Conservation (phyloP, 2,888 invertebrate species). For the Willowsia nigromaculata region DNA sequence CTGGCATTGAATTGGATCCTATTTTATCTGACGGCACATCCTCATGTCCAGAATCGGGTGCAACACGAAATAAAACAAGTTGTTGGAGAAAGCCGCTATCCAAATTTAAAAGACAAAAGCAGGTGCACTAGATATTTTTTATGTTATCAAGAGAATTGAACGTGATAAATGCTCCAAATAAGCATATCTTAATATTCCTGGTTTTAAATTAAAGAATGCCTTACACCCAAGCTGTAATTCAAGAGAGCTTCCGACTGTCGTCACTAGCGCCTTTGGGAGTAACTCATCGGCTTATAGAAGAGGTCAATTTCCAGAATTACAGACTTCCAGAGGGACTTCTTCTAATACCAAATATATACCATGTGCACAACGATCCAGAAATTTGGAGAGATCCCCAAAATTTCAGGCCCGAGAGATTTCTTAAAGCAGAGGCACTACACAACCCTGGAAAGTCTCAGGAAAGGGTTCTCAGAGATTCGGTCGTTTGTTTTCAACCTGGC, state of each 20-base stretch:
- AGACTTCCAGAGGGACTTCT: constrained; percentile 51
- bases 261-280: constrained; percentile 55
- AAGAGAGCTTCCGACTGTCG: constrained; percentile 64
- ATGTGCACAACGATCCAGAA: constrained; percentile 58
- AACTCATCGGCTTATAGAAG: constrained; percentile 41
- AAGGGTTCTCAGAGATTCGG: constrained; percentile 40
- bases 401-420: constrained; percentile 73
- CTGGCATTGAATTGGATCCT: background rate
- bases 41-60: background rate
- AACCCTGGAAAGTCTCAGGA: constrained; percentile 10
- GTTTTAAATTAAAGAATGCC: constrained; percentile 52
- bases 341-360: constrained; percentile 57
- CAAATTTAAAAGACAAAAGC: background rate
- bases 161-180: background rate
- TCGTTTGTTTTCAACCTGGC: constrained; percentile 50
- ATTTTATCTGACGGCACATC: background rate
- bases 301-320: constrained; percentile 40
- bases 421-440: constrained; percentile 41
- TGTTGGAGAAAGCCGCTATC: background rate
- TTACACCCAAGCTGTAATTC: constrained; percentile 69
- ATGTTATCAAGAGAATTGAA: too few relatives aligned
- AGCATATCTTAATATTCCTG: background rate
- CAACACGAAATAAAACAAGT: background rate
- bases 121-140: too few relatives aligned
- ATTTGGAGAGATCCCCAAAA: constrained; percentile 69